Conservation (phyloP, 2,797 vertebrate genomes). For the Danionella dracula region DNA sequence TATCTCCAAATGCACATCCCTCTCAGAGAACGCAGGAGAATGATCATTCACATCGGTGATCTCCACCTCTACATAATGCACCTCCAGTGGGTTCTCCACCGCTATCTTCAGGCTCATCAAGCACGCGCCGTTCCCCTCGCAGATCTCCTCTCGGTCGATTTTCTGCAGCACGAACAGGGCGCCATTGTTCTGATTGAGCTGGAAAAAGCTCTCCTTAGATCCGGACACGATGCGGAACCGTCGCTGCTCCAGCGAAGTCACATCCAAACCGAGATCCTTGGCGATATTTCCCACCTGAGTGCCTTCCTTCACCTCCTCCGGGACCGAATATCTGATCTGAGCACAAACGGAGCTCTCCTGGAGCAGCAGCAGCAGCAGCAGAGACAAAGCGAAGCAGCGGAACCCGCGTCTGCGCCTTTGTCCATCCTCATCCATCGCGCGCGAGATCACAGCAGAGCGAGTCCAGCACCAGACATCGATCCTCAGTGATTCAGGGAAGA, state of each 20-base stretch:
- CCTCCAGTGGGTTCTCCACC: constrained; percentile 70
- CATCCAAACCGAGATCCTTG: constrained; percentile 71
- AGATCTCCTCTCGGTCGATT: constrained; percentile 72
- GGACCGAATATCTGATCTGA: constrained; percentile 68
- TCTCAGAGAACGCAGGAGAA: constrained; percentile 57
- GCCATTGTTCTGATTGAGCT: constrained; percentile 68
- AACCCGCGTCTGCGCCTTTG: constrained; percentile 13
- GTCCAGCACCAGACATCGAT: not conserved
- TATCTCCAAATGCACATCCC: constrained; percentile 59
- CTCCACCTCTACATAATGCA: constrained; percentile 71
- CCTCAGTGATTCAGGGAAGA: not conserved
- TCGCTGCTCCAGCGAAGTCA: constrained; percentile 57
- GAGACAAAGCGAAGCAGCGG: constrained; percentile 27
- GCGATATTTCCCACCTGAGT: constrained; percentile 71
- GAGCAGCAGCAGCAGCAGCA: constrained; percentile 47
- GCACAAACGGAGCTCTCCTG: constrained; percentile 35
- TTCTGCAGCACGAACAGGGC: constrained; percentile 59
- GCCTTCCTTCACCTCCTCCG: constrained; percentile 70
- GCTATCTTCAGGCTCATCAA: constrained; percentile 68
- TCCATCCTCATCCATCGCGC: constrained; percentile 45
- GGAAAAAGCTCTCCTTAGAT: constrained; percentile 57
- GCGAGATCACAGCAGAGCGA: not conserved
- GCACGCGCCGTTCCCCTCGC: constrained; percentile 58
- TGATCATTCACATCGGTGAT: constrained; percentile 75
- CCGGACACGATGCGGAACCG: constrained; percentile 66